Percentiles rank a stretch among this genome's conserved stretches.
Conservation (phyloP, 2,797 vertebrate genomes). For the Esox lucius region DNA sequence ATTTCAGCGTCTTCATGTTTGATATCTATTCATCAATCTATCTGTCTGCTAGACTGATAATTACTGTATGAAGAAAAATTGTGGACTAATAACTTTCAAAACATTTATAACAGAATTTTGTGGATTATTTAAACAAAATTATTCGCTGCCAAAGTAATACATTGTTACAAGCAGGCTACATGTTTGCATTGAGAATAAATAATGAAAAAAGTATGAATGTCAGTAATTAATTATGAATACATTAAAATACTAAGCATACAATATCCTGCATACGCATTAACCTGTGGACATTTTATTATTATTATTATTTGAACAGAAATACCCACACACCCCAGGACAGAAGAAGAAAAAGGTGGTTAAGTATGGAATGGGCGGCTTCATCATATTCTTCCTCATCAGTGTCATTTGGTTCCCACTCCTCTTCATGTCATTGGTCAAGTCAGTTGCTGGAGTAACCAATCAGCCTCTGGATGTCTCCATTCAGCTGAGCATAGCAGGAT, state of each 20-base stretch:
- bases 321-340: slow-evolving; percentile 75
- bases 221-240: too few species aligned
- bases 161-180: too few species aligned
- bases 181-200: too few species aligned
- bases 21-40: not conserved
- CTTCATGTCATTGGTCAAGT: slow-evolving; percentile 79
- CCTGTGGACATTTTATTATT: not conserved
- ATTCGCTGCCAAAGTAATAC: too few species aligned
- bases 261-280: too few species aligned
- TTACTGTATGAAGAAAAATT: not conserved
- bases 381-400: slow-evolving; percentile 73
- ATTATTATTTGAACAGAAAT: slow-evolving; percentile 70
- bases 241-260: too few species aligned
- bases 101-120: too few species aligned
- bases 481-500: slow-evolving; percentile 73
- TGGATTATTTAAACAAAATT: too few species aligned
- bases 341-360: slow-evolving; percentile 81
- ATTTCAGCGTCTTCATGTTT: not conserved
- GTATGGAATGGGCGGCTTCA: slow-evolving; percentile 73
- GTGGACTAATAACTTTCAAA: not conserved
- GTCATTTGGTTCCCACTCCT: slow-evolving; percentile 80
- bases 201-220: too few species aligned
- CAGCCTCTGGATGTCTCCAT: slow-evolving; percentile 75
- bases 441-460: slow-evolving; percentile 74
- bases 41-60: not conserved